Percentiles rank a stretch among this genome's conserved stretches.
Conservation (phyloP, 2,797 vertebrate genomes). For the Alfaro cultratus region DNA sequence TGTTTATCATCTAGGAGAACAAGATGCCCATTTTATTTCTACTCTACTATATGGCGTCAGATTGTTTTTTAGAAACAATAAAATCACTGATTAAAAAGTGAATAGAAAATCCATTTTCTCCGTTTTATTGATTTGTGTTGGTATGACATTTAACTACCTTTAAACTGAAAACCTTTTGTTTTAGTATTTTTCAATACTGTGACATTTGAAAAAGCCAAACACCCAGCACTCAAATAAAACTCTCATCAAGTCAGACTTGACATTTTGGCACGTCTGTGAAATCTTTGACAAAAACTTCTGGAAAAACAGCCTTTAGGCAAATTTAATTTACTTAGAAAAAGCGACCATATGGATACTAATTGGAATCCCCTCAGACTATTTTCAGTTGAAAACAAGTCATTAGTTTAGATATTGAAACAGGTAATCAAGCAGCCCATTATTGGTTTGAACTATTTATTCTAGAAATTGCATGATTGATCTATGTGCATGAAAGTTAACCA, state of each 20-base stretch:
- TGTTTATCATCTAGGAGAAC: slow-evolving; percentile 39
- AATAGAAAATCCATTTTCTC: not conserved
- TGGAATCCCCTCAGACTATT: not conserved
- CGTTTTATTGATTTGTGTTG: slow-evolving; percentile 6
- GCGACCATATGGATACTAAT: slow-evolving; percentile 40
- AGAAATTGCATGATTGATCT: not conserved
- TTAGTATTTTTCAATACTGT: slow-evolving; percentile 16
- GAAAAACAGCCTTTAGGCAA: slow-evolving; percentile 49
- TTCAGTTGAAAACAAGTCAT: not conserved
- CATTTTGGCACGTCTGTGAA: slow-evolving; percentile 44
- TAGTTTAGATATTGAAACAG: not conserved
- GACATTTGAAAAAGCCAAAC: slow-evolving; percentile 48
- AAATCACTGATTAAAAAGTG: slow-evolving; percentile 2
- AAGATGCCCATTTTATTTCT: slow-evolving; percentile 6
- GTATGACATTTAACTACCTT: not conserved
- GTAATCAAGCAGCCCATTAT: not conserved
- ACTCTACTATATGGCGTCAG: not conserved
- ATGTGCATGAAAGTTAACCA: not conserved
- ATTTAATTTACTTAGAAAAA: slow-evolving; percentile 48
- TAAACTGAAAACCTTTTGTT: slow-evolving; percentile 1
- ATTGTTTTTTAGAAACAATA: not conserved
- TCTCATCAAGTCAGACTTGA: slow-evolving; percentile 26
- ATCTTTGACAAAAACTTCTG: slow-evolving; percentile 32
- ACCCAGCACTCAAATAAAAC: slow-evolving; percentile 19
- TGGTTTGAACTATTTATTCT: not conserved